Evolutionary conservation across 1,140 invertebrate genomes (phyloP).

Genomic region (Rhagoletis zephyria): DNA sequence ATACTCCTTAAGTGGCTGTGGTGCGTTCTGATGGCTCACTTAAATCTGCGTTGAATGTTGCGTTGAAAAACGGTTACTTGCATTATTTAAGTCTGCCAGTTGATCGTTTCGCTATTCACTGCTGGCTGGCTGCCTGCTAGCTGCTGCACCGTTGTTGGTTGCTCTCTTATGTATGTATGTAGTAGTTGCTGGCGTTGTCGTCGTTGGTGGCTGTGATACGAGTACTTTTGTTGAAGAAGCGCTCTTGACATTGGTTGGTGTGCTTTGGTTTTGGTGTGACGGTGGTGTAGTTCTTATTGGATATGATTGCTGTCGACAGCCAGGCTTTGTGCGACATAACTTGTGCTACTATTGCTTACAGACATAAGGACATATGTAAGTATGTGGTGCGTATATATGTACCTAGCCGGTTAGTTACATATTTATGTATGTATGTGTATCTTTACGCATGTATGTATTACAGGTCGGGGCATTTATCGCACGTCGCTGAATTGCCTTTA

Average conservation of each 20-base stretch:
- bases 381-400: neutral
- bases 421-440: neutral
- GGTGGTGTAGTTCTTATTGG: constrained; percentile 20
- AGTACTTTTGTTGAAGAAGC: neutral
- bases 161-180: neutral
- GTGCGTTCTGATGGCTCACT: neutral
- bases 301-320: constrained; percentile 23
- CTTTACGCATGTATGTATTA: neutral
- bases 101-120: neutral
- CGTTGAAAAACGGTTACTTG: neutral
- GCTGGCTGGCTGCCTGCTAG: neutral
- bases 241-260: constrained; percentile 26
- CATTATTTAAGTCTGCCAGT: neutral
- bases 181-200: neutral
- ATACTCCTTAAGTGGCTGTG: neutral
- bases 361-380: neutral
- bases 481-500: constrained; percentile 20
- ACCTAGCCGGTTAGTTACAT: neutral
- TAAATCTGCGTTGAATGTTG: neutral
- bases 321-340: neutral
- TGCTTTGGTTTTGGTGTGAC: neutral
- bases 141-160: neutral
- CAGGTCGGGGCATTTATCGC: neutral
- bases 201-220: neutral
- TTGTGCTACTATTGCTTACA: neutral